Base-by-base conservation (phyloP, 2,113 vertebrate species). In the Chionomys nivalis region DNA sequence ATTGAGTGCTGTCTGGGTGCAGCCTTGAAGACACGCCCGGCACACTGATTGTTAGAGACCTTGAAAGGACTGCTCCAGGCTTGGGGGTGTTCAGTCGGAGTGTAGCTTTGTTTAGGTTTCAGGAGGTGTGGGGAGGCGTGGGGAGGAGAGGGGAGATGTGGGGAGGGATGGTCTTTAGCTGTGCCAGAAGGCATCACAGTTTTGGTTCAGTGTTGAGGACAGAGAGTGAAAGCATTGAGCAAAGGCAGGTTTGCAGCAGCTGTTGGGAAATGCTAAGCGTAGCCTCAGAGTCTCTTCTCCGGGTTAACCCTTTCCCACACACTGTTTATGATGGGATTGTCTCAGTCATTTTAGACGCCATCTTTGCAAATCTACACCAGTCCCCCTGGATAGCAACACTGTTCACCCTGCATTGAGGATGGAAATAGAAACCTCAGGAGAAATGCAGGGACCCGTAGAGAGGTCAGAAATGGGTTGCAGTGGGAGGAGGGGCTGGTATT, bases 51-150 rank as follows among this genome's bases (percentile, higher is more conserved):
- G 4, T 44, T 44, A 66, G 88, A 95, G 65, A 68, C 55, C 14
- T 39, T 73, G n/a, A 55, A 44, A 78, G 89, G 95, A 95, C 39
- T 52, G 33, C 94, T 66, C 44, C 47, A 93, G 63, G 36, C 58
- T 92, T 90, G 0, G 12, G 52, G 13, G 3, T 93, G 8, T 93
- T 36, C 33, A 3, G 36, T 87, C 42, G 93, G 87, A 73, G 12
- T n/a, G 73, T 78, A 63, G 58, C 16, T 0, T 90, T 52, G 47
- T 63, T 78, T 47, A 87, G 28, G 10, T 39, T 90, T 88, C 87
- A 79, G 49, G 49, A 13, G 49, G 49, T 52, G 2, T 52, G 49
- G n/a, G 55, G 28, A 5, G 28, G n/a, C 1, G 31, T 14, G 47
- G 14, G 7, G 31, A 16, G 42, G 4, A 47, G 85, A 70, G 65